Evolutionary conservation across 2,797 vertebrate species (phyloP).

Genomic region (Propithecus deckenii): DNA sequence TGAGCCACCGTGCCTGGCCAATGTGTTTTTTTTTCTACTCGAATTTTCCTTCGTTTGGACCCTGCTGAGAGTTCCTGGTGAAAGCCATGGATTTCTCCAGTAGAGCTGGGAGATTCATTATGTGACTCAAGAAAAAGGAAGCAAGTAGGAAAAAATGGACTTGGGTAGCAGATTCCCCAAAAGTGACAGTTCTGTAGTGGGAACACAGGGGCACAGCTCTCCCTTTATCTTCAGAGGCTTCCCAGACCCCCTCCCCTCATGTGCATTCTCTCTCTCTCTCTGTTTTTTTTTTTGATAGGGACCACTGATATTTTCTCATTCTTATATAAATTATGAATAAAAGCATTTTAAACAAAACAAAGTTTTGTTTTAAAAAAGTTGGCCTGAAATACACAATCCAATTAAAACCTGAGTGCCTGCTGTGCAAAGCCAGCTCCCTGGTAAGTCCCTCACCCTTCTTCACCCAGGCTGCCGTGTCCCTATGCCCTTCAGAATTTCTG

Average conservation of each 20-base stretch:
- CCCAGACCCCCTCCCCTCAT: not conserved
- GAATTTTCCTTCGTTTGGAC: slow-evolving; percentile 35
- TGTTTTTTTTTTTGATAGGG: not conserved
- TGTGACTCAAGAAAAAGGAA: slow-evolving; percentile 38
- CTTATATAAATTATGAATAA: not conserved
- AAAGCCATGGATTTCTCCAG: not conserved
- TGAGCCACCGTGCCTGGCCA: too few relatives aligned
- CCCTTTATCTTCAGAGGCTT: not conserved
- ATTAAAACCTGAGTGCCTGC: not conserved
- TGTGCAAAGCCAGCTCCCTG: not conserved
- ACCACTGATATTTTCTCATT: not conserved
- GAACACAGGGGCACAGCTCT: not conserved
- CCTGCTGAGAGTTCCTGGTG: slow-evolving; percentile 13
- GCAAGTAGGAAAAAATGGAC: not conserved
- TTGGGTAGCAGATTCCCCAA: not conserved
- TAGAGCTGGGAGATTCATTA: slow-evolving; percentile 13
- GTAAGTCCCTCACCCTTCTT: not conserved
- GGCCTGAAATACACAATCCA: not conserved
- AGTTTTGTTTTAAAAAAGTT: not conserved
- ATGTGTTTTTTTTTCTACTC: slow-evolving; percentile 48
- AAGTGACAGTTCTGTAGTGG: not conserved
- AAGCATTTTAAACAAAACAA: not conserved
- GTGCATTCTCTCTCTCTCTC: not conserved
- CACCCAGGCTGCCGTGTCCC: not conserved
- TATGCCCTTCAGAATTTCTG: not conserved